A percentile compares a stretch with the other conserved stretches of the same genome.
These are phyloP conservation scores for Asteroscopus sphinx DNA, from an alignment of 2,888 invertebrate genomes.

Conservation along the genomic window DNA sequence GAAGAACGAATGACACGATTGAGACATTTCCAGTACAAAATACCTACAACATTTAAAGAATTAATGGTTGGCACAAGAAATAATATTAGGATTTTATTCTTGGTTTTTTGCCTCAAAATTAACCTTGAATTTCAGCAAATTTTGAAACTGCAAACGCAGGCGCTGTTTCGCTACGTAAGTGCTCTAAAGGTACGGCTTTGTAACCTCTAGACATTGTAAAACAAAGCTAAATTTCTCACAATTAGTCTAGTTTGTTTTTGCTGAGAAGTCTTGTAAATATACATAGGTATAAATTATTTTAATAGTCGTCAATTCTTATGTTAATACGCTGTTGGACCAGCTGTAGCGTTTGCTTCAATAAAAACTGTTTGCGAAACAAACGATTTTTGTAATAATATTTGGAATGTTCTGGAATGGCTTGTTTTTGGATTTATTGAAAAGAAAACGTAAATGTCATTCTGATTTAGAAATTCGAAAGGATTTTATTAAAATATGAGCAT, in stretches of 20 bases:
- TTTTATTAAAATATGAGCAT: too few species aligned
- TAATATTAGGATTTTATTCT: too few species aligned
- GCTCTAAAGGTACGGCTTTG: constrained; percentile 1
- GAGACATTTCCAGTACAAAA: too few species aligned
- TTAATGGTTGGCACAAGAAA: too few species aligned
- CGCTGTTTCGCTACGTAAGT: not conserved
- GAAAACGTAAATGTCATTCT: not conserved
- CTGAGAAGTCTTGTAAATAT: constrained; percentile 5
- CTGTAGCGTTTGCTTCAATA: constrained; percentile 1
- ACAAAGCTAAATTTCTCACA: constrained; percentile 16
- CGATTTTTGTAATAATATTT: not conserved
- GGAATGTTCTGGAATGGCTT: constrained; percentile 2
- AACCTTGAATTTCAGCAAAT: constrained; percentile 1
- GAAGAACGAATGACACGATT: too few species aligned
- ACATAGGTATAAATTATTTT: constrained; percentile 12
- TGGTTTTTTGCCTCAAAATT: not conserved
- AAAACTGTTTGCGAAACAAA: not conserved
- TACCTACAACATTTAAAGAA: too few species aligned
- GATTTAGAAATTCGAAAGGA: constrained; percentile 3
- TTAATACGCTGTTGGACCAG: not conserved
- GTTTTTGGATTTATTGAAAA: not conserved
- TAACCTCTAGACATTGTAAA: constrained; percentile 12
- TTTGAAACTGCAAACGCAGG: not conserved
- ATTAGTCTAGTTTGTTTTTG: constrained; percentile 13
- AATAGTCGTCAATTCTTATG: constrained; percentile 20